Conservation (phyloP, 2,113 vertebrate genomes). For the Pseudopodoces humilis region DNA sequence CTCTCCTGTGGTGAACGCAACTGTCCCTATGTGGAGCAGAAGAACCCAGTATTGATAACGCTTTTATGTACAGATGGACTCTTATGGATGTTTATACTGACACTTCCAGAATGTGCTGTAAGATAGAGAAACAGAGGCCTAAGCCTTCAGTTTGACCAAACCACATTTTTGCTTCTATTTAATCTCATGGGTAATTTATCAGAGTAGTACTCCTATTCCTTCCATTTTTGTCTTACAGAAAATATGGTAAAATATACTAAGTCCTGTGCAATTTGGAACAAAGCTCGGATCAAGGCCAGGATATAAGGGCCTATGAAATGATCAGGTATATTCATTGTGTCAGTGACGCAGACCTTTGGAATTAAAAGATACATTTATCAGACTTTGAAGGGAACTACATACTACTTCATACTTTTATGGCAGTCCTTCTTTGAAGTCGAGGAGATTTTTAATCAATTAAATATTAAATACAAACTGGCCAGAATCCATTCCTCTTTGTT, state of each 20-base stretch:
- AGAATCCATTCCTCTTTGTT: background rate
- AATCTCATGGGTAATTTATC: background rate
- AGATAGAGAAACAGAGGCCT: background rate
- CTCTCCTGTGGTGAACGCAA: background rate
- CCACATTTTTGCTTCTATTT: background rate
- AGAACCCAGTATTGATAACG: background rate
- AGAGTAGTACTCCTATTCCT: background rate
- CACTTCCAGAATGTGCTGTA: background rate
- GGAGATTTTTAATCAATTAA: background rate
- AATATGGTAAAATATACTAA: background rate
- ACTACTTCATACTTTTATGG: background rate
- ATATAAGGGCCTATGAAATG: background rate
- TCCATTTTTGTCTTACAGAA: background rate
- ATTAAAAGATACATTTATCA: background rate
- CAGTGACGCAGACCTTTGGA: background rate
- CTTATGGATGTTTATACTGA: background rate
- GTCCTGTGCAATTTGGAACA: background rate
- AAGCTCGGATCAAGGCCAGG: background rate
- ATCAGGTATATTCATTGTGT: background rate
- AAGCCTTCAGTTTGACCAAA: background rate
- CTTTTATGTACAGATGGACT: background rate
- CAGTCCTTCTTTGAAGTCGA: background rate
- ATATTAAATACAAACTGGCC: background rate
- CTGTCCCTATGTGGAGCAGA: fast-evolving
- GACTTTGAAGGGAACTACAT: background rate